Conservation (phyloP, 2,888 invertebrate genomes). For the Plutella xylostella region DNA sequence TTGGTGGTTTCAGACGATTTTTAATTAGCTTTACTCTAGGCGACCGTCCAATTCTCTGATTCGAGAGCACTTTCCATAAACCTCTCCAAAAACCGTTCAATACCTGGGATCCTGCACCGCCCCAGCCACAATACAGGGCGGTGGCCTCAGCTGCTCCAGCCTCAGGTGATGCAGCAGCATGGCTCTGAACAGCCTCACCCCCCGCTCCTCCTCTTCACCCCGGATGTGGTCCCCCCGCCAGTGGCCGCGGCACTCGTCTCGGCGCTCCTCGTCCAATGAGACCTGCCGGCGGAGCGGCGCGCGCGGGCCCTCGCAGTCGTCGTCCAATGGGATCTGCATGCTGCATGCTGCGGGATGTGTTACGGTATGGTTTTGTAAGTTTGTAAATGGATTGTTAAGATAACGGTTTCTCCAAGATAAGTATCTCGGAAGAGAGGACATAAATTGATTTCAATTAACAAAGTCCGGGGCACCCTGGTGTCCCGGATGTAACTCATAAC, state of each 20-base stretch:
- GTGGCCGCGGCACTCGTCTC: conserved; percentile 62
- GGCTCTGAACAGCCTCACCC: conserved; percentile 61
- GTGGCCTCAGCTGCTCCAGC: conserved; percentile 51
- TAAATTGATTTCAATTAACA: too few species aligned
- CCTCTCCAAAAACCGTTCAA: background rate
- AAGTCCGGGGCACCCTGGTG: too few species aligned
- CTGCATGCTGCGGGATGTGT: conserved; percentile 25
- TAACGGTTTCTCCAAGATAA: too few species aligned
- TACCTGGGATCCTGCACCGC: conserved; percentile 57
- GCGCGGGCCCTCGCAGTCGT: conserved; percentile 49
- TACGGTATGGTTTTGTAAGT: too few species aligned
- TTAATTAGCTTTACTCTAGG: too few species aligned
- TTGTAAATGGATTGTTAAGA: too few species aligned
- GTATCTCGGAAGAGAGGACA: too few species aligned
- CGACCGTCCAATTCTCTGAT: too few species aligned
- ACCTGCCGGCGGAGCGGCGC: conserved; percentile 58
- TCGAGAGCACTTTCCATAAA: background rate
- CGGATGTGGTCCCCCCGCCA: conserved; percentile 50
- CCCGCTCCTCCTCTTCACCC: conserved; percentile 58
- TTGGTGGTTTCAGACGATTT: too few species aligned
- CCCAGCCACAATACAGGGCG: conserved; percentile 46
- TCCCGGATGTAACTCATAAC: too few species aligned
- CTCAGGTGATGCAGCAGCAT: conserved; percentile 54
- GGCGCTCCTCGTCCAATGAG: conserved; percentile 57
- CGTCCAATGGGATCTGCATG: conserved; percentile 52